These are phyloP conservation scores for Microctonus hyperodae DNA, from an alignment of 2,888 invertebrate species.

Conservation along the genomic window DNA sequence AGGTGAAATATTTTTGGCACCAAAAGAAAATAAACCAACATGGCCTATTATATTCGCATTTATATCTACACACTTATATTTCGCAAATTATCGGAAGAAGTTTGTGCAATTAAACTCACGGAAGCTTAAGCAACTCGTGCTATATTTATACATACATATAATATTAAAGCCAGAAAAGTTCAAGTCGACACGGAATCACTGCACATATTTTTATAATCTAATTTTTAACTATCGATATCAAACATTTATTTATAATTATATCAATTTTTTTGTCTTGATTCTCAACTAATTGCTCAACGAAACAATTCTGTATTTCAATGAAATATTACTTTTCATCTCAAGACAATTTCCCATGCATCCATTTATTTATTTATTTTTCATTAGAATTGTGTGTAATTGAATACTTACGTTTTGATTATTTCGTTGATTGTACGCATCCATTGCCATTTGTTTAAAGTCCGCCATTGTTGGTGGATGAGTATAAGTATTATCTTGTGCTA, in stretches of 20 bases:
- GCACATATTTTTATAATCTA: too few species aligned
- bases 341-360: too few species aligned
- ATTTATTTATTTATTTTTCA: conserved; percentile 15
- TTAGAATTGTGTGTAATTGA: too few species aligned
- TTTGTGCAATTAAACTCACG: conserved; percentile 58
- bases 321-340: too few species aligned
- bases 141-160: conserved; percentile 40
- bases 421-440: conserved; percentile 59
- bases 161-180: too few species aligned
- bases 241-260: too few species aligned
- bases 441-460: conserved; percentile 60
- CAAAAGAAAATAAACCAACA: neutral
- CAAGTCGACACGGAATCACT: too few species aligned
- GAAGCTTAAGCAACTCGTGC: conserved; percentile 51
- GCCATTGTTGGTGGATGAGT: conserved; percentile 56
- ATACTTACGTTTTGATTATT: conserved; percentile 57
- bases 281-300: too few species aligned
- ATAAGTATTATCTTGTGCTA: conserved; percentile 45
- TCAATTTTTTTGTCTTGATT: too few species aligned
- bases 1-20: too few species aligned
- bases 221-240: too few species aligned
- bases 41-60: neutral
- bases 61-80: neutral
- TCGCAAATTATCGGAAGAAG: conserved; percentile 59
- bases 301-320: too few species aligned